Base-by-base conservation (phyloP, 2,797 vertebrate species). In the Pampus argenteus region DNA sequence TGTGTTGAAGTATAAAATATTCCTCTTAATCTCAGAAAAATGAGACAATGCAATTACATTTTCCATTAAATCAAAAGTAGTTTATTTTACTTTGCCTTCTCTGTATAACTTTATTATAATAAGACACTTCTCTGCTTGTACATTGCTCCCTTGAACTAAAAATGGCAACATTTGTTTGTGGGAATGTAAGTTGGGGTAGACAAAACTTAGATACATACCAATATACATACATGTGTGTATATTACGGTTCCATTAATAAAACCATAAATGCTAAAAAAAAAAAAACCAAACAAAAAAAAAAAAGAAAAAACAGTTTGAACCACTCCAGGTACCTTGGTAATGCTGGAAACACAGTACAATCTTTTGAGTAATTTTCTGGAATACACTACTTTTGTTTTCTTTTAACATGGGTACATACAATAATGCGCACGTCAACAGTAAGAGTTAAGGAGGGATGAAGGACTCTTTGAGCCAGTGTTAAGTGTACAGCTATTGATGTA, bases 101-200 rank as follows among this genome's bases (percentile, higher is more conserved):
- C 92, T 95, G 92, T 95, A 95, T 94, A 94, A 92, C 92, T 93
- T 94, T 95, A 95, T 95, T 94, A 95, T 95, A 94, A 95, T 95
- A 95, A 95, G 95, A 95, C 95, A 95, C 94, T 95, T 95, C 92
- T 95, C 94, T 94, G 94, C 95, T 95, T 95, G 94, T 95, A 95
- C 95, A 95, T 95, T 95, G 95, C 94, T 95, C 95, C 95, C 94
- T 94, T 95, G 92, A 95, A 95, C 93, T 93, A 95, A 92, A 95
- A 95, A 95, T 95, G 94, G 93, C 94, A 95, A 95, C 94, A 95
- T 89, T 90, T 94, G 86, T 93, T 91, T 87, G 89, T 94, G 95
- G 95, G 95, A 95, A 95, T 95, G 95, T 94, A 95, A 95, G 94
- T 94, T 94, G 95, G 94, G 95, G 94, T 89, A 90, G 93, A 95